Conservation (phyloP, 2,888 invertebrate genomes). For the Drosophila fulvimacula region DNA sequence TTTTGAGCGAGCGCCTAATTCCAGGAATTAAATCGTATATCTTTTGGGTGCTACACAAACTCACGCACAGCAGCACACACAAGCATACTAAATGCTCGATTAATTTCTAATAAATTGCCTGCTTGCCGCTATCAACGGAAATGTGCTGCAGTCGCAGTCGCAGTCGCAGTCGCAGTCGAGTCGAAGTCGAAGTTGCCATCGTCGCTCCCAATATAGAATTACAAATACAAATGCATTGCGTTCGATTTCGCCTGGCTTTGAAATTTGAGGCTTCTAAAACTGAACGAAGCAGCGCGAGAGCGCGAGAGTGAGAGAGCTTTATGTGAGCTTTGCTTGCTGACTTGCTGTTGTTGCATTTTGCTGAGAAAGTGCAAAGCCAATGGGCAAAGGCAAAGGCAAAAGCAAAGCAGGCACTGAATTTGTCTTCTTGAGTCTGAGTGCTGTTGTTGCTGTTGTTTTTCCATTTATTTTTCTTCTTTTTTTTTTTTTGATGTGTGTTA, state of each 20-base stretch:
- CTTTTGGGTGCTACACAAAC: constrained; percentile 53
- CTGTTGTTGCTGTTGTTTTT: constrained; percentile 5
- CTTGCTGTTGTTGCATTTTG: constrained; percentile 47
- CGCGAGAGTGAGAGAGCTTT: neutral
- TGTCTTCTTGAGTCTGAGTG: constrained; percentile 33
- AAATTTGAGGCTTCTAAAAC: constrained; percentile 69
- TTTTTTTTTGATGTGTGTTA: constrained; percentile 12
- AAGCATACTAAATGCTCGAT: constrained; percentile 73
- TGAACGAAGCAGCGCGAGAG: constrained; percentile 9
- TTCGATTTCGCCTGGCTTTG: constrained; percentile 53
- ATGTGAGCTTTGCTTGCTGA: constrained; percentile 19
- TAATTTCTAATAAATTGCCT: constrained; percentile 81
- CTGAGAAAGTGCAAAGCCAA: constrained; percentile 50
- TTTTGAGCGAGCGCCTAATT: constrained; percentile 71
- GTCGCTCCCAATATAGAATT: constrained; percentile 56
- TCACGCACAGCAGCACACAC: constrained; percentile 1
- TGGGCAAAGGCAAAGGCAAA: constrained; percentile 34
- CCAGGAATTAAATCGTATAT: constrained; percentile 84
- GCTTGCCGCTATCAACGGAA: constrained; percentile 50
- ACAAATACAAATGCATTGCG: constrained; percentile 62
- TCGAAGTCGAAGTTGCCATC: neutral
- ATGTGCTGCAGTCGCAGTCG: constrained; percentile 61
- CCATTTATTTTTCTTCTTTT: neutral
- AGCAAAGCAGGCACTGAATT: constrained; percentile 65
- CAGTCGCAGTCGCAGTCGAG: constrained; percentile 1